Conservation (phyloP, 2,797 vertebrate species). For the Acestrorhynchus altus region DNA sequence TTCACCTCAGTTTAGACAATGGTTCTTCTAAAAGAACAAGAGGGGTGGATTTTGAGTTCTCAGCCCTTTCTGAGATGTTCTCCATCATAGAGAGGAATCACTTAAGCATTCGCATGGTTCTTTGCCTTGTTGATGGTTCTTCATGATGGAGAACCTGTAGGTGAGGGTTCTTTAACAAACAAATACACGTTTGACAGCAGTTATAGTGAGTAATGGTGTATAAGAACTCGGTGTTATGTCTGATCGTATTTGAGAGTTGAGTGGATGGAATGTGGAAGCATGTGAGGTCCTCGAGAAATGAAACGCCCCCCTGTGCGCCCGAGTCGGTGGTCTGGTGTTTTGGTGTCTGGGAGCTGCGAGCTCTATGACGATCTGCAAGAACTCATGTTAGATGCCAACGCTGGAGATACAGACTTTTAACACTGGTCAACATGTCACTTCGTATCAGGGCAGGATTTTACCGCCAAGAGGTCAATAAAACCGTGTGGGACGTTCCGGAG, state of each 20-base stretch:
- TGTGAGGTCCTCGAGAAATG: constrained; percentile 15
- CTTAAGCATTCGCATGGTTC: too few relatives aligned
- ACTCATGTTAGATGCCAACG: not conserved
- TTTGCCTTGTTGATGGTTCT: too few relatives aligned
- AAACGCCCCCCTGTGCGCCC: constrained; percentile 31
- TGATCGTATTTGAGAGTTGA: not conserved
- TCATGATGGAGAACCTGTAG: too few relatives aligned
- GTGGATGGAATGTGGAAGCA: not conserved
- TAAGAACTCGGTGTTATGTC: not conserved
- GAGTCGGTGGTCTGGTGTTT: not conserved
- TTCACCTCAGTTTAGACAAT: too few relatives aligned
- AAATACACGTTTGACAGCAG: too few relatives aligned
- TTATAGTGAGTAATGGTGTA: too few relatives aligned
- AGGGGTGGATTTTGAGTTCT: too few relatives aligned
- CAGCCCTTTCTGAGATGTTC: too few relatives aligned
- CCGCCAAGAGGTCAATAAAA: constrained; percentile 90
- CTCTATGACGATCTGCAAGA: not conserved
- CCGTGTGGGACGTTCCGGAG: constrained; percentile 90
- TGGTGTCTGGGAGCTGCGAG: constrained; percentile 17
- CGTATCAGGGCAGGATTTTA: constrained; percentile 84
- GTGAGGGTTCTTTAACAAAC: too few relatives aligned
- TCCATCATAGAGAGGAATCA: too few relatives aligned
- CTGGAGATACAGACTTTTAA: constrained; percentile 6
- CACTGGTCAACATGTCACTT: constrained; percentile 76
- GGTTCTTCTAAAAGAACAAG: too few relatives aligned